Evolutionary conservation across 2,797 vertebrate genomes (phyloP), one percentile per base, ranked within the genome.

Genomic region (Sebastes vulpes): DNA sequence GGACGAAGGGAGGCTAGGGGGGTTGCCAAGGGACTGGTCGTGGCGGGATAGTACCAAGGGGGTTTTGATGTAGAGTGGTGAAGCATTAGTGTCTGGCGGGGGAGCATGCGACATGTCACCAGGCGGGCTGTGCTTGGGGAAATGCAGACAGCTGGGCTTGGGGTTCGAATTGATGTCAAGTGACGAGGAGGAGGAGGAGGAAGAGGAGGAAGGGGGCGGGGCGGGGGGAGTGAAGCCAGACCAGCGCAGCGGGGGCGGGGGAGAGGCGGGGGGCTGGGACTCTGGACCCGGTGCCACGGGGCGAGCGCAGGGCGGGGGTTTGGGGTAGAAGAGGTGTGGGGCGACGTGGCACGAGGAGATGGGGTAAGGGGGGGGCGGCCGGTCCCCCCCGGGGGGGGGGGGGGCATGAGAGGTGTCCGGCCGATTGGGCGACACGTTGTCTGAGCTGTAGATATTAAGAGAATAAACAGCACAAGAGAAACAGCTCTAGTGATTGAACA

Each of bases 391-490:
- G 21, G 92, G 95, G 94, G 92, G 93, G 79, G 95, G 95, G 92
- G 94, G 95, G 95, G 91, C 93, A 95, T 95, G 96, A 95, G 96
- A 96, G 95, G 96, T 96, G 92, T 97, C 97, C 96, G 94, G 96
- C 95, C 97, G 95, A 95, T 95, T 96, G 94, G 96, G 94, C 82
- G 93, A 97, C 91, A 95, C 95, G 93, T 95, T 96, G 84, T 96
- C 96, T 94, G 96, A 96, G 96, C 97, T 97, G 97, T 93, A 96
- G 95, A 96, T 90, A 95, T 94, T 95, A 92, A 95, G 92, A 96
- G 93, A 95, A 95, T 94, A 95, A 93, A 96, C 94, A 94, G 94
- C 93, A 96, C 91, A 95, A 92, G 92, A 92, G 83, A 95, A 86
- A 96, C 94, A 96, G 94, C 95, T 94, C 96, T 94, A 93, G 93